Conservation (phyloP, 2,797 vertebrate species). For the Pangasius macronema region DNA sequence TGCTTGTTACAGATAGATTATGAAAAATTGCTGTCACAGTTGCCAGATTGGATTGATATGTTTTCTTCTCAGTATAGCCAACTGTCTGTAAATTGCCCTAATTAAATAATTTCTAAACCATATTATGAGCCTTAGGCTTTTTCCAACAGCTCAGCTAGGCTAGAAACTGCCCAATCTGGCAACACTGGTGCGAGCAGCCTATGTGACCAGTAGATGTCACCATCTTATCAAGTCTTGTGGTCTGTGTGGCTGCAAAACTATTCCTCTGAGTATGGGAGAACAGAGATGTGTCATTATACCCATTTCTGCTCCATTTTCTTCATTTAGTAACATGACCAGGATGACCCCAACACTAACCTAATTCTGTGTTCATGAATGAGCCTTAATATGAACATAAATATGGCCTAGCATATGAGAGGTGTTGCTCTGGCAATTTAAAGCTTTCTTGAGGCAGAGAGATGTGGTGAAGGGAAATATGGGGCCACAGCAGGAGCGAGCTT, state of each 20-base stretch:
- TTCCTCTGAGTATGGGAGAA: neutral
- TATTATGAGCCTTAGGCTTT: neutral
- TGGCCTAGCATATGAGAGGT: neutral
- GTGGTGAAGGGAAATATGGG: constrained; percentile 43
- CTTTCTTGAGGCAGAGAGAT: constrained; percentile 40
- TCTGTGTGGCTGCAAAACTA: neutral
- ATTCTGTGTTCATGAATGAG: neutral
- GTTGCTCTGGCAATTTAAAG: constrained; percentile 12
- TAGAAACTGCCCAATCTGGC: neutral
- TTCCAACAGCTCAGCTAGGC: neutral
- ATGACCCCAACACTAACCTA: neutral
- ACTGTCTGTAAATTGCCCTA: neutral
- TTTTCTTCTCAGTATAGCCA: neutral
- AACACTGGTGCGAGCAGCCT: neutral
- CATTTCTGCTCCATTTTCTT: constrained; percentile 20
- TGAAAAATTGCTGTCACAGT: neutral
- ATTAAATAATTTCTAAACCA: neutral
- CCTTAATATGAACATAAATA: neutral
- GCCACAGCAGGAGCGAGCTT: constrained; percentile 56
- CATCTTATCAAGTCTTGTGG: constrained; percentile 6
- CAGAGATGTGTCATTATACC: constrained; percentile 11
- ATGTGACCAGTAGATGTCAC: constrained; percentile 48
- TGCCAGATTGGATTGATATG: neutral
- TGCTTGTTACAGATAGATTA: neutral
- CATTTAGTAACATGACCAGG: constrained; percentile 15